Evolutionary conservation across 2,888 invertebrate genomes (phyloP).

Genomic region (Melangyna quadrimaculata): DNA sequence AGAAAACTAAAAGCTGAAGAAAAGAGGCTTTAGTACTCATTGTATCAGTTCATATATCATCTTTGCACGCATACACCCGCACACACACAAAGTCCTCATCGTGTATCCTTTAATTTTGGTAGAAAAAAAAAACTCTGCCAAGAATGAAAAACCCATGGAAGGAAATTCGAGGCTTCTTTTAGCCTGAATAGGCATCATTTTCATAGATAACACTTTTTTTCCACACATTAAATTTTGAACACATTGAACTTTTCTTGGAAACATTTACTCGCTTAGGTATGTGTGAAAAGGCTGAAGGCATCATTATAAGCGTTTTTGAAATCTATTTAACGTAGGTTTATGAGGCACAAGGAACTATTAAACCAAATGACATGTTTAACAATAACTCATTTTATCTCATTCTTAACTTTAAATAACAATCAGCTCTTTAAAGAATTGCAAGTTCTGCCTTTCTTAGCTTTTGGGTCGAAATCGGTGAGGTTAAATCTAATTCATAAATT

Average conservation of each 20-base stretch:
- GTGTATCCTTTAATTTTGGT: not conserved
- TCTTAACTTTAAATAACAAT: too few relatives aligned
- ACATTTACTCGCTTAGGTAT: not conserved
- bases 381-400: too few relatives aligned
- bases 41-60: slow-evolving; percentile 34
- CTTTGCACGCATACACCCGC: not conserved
- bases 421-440: too few relatives aligned
- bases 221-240: not conserved
- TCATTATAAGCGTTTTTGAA: not conserved
- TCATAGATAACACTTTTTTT: not conserved
- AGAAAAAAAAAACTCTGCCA: not conserved
- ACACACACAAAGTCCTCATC: not conserved
- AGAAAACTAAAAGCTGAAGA: slow-evolving; percentile 4
- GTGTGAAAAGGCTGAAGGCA: not conserved
- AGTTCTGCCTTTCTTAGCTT: too few relatives aligned
- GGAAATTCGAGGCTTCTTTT: not conserved
- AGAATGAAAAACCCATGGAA: not conserved
- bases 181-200: too few relatives aligned
- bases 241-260: not conserved
- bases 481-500: too few relatives aligned
- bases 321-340: not conserved
- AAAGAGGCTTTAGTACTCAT: not conserved
- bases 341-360: too few relatives aligned
- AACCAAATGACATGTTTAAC: too few relatives aligned
- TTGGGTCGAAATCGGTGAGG: too few relatives aligned